Conservation (phyloP, 2,113 vertebrate genomes). For the Hoplias malabaricus region DNA sequence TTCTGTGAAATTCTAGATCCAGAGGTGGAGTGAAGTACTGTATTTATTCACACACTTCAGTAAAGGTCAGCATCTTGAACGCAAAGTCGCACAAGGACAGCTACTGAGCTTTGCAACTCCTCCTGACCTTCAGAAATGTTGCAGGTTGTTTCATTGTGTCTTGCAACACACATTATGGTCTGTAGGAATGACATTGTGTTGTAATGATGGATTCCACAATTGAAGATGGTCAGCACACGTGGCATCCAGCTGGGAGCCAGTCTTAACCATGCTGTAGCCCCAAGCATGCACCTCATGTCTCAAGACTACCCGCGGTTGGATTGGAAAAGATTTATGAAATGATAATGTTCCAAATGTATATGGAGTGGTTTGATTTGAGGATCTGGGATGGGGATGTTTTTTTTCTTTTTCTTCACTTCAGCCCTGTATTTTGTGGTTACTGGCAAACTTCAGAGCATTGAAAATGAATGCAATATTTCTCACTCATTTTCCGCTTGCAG, state of each 20-base stretch:
- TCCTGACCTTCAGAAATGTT: no score
- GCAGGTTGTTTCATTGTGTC: no score
- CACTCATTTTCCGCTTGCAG: neutral
- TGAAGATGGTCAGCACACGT: neutral
- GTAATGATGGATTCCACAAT: neutral
- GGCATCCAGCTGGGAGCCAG: slow-evolving; percentile 6
- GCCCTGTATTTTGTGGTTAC: neutral
- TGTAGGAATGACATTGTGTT: neutral
- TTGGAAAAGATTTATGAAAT: neutral
- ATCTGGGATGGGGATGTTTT: neutral
- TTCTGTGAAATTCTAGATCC: neutral
- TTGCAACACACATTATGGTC: no score
- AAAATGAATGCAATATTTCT: neutral
- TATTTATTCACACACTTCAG: neutral
- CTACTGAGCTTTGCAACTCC: neutral
- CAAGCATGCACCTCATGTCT: neutral
- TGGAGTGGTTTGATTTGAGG: neutral
- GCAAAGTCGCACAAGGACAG: neutral
- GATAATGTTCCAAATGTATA: neutral
- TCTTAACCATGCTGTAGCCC: neutral
- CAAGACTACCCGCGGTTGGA: neutral
- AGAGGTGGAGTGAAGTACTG: neutral
- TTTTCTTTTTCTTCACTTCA: neutral
- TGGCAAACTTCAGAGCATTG: neutral
- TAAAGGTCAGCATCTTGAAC: neutral